Evolutionary conservation across 2,797 vertebrate genomes (phyloP).

Genomic region (Heterohyrax brucei): DNA sequence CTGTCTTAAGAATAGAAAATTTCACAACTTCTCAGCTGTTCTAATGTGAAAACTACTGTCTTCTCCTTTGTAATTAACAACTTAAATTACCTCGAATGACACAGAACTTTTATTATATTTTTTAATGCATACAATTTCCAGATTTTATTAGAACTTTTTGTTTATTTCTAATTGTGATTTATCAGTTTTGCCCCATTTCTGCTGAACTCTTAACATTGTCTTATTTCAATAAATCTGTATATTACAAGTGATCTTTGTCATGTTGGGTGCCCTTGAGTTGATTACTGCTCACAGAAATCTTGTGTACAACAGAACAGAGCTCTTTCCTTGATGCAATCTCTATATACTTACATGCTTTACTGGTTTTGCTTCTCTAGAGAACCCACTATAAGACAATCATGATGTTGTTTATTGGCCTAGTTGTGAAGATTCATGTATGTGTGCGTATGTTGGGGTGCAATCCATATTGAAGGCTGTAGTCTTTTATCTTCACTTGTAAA

Average conservation of each 20-base stretch:
- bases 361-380: too few species aligned
- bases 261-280: too few species aligned
- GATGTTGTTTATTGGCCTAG: not conserved
- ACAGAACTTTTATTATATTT: not conserved
- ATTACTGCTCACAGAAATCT: too few species aligned
- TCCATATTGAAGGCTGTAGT: too few species aligned
- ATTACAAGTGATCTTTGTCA: not conserved
- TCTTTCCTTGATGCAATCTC: too few species aligned
- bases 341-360: too few species aligned
- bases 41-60: constrained; percentile 50
- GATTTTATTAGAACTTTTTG: not conserved
- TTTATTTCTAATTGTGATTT: not conserved
- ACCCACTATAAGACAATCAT: not conserved
- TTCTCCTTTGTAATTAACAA: constrained; percentile 16
- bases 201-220: not conserved
- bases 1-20: constrained; percentile 82
- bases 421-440: not conserved
- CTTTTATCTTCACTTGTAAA: too few species aligned
- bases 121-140: not conserved
- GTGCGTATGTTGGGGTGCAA: not conserved
- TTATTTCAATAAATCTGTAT: constrained; percentile 50
- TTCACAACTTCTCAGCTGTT: constrained; percentile 62
- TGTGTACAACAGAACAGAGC: too few species aligned
- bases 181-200: not conserved
- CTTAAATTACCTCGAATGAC: constrained; percentile 16